phyloP scores from a whole-genome alignment of 2,797 vertebrate genomes.

The Nyctalus aviator region DNA sequence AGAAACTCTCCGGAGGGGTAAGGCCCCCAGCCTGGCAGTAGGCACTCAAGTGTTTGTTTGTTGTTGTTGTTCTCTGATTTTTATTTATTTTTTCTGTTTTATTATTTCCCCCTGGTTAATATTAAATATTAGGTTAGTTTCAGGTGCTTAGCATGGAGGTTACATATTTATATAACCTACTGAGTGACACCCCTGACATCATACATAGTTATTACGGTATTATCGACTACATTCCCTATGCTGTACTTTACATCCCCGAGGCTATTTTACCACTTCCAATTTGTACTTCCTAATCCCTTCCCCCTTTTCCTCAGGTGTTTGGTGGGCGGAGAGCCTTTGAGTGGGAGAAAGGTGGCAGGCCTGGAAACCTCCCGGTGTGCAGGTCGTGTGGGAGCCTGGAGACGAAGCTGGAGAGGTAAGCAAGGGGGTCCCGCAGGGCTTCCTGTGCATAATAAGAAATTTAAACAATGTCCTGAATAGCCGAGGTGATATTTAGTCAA shows the following conservation, averaged over 20 bases:
- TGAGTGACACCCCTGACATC: not conserved
- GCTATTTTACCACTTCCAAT: not conserved
- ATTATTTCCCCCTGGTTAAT: not conserved
- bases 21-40: not conserved
- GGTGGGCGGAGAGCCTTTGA: not conserved
- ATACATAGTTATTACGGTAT: not conserved
- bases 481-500: not conserved
- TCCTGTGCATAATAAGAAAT: not conserved
- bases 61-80: not conserved
- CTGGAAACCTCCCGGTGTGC: not conserved
- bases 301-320: not conserved
- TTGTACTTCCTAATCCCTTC: not conserved
- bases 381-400: not conserved
- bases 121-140: not conserved
- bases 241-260: not conserved
- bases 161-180: not conserved
- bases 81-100: not conserved
- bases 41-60: not conserved
- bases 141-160: not conserved
- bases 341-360: not conserved
- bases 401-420: slow-evolving; percentile 62
- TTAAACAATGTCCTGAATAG: not conserved
- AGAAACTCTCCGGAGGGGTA: not conserved
- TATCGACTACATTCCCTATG: not conserved
- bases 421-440: not conserved